Evolutionary conservation across 2,888 invertebrate species (phyloP), one percentile per base, ranked within the genome.

Genomic region (Augiades crinisus): DNA sequence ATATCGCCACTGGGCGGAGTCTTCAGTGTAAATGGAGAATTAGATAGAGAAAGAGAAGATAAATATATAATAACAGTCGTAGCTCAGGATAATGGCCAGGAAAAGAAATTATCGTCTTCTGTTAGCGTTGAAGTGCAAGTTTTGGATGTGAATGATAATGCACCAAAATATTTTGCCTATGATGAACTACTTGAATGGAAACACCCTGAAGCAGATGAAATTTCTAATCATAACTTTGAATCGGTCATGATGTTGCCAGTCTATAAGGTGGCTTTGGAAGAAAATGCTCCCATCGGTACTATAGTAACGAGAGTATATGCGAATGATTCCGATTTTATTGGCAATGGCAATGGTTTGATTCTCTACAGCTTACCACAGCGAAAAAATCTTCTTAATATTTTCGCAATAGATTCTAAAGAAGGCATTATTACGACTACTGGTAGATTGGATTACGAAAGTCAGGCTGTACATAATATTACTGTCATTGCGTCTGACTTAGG

Each of bases 331-430:
- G 97, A 97, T 73, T 95, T 95, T 62, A 81, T 93, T 34, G 95
- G 95, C 1, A 96, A 96, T 68, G 96, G 96, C n/a, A 97, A 97
- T 68, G 96, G 96, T 0, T 79, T 96, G 34, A 92, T 97, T 2
- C 80, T 96, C 0, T 97, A 94, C 61, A 94, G 95, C 62, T 86
- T 96, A 36, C 92, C 93, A 0, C 92, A 94, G 55, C 90, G 90
- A 57, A 93, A 92, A 57, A 91, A 92, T 65, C 90, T 91, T 30
- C 81, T 92, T 0, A 91, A 91, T 65, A 76, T 94, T 34, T 96
- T 97, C 70, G 90, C 94, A 13, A 95, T 97, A 44, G 96, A 97
- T 72, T 96, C 95, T 0, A 94, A 96, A 65, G 96, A 96, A 67
- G 97, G 97, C 6, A 90, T 94, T 1, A 92, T 97, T 0, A 94